Evolutionary conservation across 2,888 invertebrate genomes (phyloP).

Genomic region (Lissonota sp.): DNA sequence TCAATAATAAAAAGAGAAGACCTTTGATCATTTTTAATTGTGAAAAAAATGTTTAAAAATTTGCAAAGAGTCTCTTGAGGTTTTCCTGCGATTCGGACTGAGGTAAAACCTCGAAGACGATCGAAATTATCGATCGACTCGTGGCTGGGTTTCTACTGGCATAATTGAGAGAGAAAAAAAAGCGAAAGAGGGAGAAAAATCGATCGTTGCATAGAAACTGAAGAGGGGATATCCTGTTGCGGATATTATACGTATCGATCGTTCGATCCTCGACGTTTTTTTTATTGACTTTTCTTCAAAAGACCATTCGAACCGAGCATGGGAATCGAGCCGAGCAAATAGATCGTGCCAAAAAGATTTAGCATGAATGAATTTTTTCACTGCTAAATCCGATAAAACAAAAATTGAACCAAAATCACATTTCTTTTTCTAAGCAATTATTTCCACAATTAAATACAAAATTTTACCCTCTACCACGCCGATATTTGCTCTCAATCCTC

Average conservation of each 20-base stretch:
- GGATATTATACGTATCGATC: slow-evolving; percentile 26
- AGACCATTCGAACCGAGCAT: slow-evolving; percentile 43
- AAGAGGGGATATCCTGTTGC: slow-evolving; percentile 71
- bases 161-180: slow-evolving; percentile 44
- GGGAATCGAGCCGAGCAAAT: slow-evolving; percentile 40
- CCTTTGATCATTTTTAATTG: too few species aligned
- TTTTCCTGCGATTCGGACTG: neutral
- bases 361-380: slow-evolving; percentile 37
- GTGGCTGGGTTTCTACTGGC: slow-evolving; percentile 50
- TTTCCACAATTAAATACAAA: too few species aligned
- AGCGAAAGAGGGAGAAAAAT: slow-evolving; percentile 48
- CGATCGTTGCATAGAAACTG: slow-evolving; percentile 52
- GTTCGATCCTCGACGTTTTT: slow-evolving; percentile 23
- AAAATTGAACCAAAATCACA: too few species aligned
- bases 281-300: neutral
- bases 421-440: too few species aligned
- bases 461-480: too few species aligned
- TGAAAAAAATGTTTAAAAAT: slow-evolving; percentile 4
- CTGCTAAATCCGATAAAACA: too few species aligned
- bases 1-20: too few species aligned
- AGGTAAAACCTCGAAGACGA: slow-evolving; percentile 4
- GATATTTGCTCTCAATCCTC: too few species aligned
- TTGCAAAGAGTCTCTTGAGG: slow-evolving; percentile 16
- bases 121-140: slow-evolving; percentile 69
- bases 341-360: slow-evolving; percentile 24